These are phyloP conservation scores for Mastomys coucha DNA, from an alignment of 2,113 vertebrate genomes.

Conservation along the genomic window DNA sequence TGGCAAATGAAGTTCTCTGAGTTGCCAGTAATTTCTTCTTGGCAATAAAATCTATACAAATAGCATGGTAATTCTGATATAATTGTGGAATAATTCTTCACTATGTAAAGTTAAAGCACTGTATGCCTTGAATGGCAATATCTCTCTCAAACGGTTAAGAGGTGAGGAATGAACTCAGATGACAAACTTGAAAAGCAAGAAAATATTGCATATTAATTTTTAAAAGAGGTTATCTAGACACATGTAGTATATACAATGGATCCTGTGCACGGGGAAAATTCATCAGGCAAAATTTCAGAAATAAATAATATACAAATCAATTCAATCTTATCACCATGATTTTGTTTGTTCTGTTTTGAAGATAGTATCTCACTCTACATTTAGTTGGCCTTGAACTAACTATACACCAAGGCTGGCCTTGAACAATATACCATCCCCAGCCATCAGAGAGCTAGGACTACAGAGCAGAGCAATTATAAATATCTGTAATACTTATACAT, in stretches of 20 bases:
- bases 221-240: neutral
- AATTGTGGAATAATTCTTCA: neutral
- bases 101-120: neutral
- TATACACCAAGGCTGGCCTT: neutral
- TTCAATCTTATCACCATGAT: neutral
- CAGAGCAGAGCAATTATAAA: neutral
- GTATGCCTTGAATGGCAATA: neutral
- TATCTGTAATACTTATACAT: neutral
- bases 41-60: neutral
- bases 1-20: neutral
- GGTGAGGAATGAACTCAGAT: neutral
- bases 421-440: neutral
- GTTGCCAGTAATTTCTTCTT: neutral
- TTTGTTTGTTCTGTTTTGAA: neutral
- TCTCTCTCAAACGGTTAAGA: neutral
- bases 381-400: neutral
- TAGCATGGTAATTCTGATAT: neutral
- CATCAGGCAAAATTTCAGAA: neutral
- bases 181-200: neutral
- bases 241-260: neutral
- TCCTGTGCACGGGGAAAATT: neutral
- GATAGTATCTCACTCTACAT: too few species aligned
- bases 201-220: neutral
- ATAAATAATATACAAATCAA: slow-evolving; percentile 5
- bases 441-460: neutral